Percentiles rank a stretch among this genome's conserved stretches.
These are phyloP conservation scores for Scaptodrosophila lebanonensis DNA, from an alignment of 1,140 invertebrate species.

Conservation along the genomic window DNA sequence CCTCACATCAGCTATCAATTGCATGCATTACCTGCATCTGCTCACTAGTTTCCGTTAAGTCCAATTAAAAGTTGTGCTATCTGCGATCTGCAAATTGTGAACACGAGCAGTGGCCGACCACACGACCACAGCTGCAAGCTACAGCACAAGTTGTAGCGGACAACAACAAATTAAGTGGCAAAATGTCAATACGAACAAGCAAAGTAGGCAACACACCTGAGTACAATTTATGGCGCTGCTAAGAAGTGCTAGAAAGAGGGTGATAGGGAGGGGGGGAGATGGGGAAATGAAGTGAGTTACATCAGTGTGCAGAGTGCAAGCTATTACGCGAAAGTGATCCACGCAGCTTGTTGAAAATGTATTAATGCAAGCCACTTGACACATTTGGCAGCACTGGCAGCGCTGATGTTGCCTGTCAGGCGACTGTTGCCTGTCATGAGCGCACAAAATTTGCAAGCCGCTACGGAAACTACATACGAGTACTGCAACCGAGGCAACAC, in stretches of 20 bases:
- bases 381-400: conserved; percentile 50
- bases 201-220: conserved; percentile 1
- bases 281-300: neutral
- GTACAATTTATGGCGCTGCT: neutral
- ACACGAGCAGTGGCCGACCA: too few species aligned
- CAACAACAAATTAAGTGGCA: conserved; percentile 72
- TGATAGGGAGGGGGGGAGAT: neutral
- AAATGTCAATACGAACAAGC: conserved; percentile 67
- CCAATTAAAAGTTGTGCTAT: conserved; percentile 66
- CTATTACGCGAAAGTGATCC: conserved; percentile 39
- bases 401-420: conserved; percentile 47
- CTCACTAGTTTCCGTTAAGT: conserved; percentile 60
- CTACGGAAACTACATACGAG: conserved; percentile 31
- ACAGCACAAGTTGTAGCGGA: conserved; percentile 1
- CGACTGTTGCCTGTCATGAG: conserved; percentile 40
- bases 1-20: too few species aligned
- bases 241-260: neutral
- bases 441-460: conserved; percentile 63
- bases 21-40: conserved; percentile 46
- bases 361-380: conserved; percentile 54
- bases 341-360: conserved; percentile 35
- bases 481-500: conserved; percentile 12
- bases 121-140: too few species aligned
- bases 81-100: conserved; percentile 56
- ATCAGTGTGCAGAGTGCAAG: too few species aligned